Evolutionary conservation across 30 jellyfish, hydroid and myxozoan species (phyloP).

Genomic region (Cassiopea andromeda): DNA sequence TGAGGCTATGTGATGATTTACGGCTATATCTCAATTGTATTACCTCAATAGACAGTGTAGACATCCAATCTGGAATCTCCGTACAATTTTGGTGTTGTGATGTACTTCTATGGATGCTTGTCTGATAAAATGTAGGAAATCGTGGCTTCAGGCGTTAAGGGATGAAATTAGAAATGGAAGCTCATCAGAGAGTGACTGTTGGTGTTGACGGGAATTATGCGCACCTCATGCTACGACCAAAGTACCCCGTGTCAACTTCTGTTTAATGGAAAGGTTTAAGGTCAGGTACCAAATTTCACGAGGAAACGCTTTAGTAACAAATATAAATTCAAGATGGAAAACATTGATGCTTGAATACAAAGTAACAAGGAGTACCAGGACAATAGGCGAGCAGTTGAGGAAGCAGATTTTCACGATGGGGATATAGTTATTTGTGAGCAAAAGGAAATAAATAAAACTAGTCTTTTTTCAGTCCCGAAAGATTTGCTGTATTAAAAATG

Average conservation of each 20-base stretch:
- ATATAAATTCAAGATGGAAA: background rate
- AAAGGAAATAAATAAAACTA: background rate
- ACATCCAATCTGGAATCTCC: no score
- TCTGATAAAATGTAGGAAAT: no score
- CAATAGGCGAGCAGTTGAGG: background rate
- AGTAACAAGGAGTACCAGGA: background rate
- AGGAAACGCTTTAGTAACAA: background rate
- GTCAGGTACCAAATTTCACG: conserved; percentile 9
- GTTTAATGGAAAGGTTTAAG: conserved; percentile 24
- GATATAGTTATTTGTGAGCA: background rate
- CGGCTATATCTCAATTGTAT: no score
- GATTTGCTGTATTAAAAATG: background rate
- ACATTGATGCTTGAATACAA: background rate
- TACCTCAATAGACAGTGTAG: no score
- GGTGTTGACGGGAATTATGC: no score
- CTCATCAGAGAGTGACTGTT: no score
- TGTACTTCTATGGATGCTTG: no score
- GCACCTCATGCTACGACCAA: conserved; percentile 57
- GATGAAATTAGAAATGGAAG: no score
- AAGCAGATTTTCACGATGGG: background rate
- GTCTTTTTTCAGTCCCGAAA: background rate
- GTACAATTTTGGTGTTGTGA: no score
- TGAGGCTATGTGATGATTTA: no score
- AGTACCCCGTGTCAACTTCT: conserved; percentile 45
- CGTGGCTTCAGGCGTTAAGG: no score